Percentiles rank a stretch among this genome's conserved stretches.
Conservation (phyloP, 2,113 vertebrate species). For the Paramisgurnus dabryanus region DNA sequence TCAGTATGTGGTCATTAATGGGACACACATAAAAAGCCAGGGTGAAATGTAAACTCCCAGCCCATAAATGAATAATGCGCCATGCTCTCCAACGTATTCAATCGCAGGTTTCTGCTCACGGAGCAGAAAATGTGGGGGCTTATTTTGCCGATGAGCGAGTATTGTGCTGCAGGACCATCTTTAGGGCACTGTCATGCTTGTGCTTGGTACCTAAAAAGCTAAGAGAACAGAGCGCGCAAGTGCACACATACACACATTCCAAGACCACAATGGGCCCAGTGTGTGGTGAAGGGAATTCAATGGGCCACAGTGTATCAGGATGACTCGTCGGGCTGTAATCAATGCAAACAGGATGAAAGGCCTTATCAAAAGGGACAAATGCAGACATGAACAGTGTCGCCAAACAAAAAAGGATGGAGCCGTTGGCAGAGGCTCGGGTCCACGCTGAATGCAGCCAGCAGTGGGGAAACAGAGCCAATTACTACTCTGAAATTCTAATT, state of each 20-base stretch:
- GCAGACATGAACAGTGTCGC: conserved; percentile 70
- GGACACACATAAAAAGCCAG: conserved; percentile 52
- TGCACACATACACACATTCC: conserved; percentile 68
- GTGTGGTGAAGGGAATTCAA: conserved; percentile 72
- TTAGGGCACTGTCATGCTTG: conserved; percentile 63
- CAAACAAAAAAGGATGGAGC: conserved; percentile 66
- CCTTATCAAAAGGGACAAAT: conserved; percentile 73
- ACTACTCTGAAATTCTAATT: conserved; percentile 62
- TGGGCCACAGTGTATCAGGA: conserved; percentile 66
- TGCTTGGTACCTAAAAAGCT: conserved; percentile 60
- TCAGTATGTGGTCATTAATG: conserved; percentile 65
- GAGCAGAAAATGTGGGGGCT: conserved; percentile 66
- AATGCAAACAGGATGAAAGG: conserved; percentile 75
- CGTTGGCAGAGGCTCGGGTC: conserved; percentile 61
- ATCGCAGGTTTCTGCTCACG: conserved; percentile 64
- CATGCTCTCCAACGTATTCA: conserved; percentile 57
- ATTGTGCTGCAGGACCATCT: conserved; percentile 57
- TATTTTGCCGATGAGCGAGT: conserved; percentile 59
- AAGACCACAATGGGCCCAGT: conserved; percentile 74
- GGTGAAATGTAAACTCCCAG: conserved; percentile 48
- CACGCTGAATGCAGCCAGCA: conserved; percentile 52
- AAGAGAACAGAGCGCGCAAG: conserved; percentile 63
- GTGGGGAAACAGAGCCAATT: conserved; percentile 59
- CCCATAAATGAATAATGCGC: conserved; percentile 63
- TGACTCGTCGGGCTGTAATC: conserved; percentile 77